These are phyloP conservation scores for Bambusicola thoracicus DNA, from an alignment of 2,113 vertebrate genomes.

Conservation along the genomic window DNA sequence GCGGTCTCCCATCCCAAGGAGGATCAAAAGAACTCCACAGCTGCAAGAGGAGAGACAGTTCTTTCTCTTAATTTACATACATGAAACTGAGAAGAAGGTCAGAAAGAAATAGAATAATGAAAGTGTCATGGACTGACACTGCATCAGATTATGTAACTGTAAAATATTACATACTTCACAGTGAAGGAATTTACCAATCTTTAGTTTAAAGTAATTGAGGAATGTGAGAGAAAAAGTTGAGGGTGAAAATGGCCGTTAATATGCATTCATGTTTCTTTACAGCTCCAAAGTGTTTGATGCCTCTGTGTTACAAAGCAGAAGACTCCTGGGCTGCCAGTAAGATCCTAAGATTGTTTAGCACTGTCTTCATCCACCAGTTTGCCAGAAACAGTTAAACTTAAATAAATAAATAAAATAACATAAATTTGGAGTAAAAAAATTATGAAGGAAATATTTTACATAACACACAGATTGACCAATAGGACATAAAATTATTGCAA, in stretches of 20 bases:
- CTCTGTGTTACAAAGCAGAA: neutral
- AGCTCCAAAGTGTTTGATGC: neutral
- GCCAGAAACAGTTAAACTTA: neutral
- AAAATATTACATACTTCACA: slow-evolving; percentile 32
- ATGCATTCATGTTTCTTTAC: slow-evolving; percentile 14
- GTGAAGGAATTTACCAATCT: neutral
- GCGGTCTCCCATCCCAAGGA: accelerated
- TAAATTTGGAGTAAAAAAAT: neutral
- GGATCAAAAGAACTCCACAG: neutral
- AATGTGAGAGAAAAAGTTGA: neutral
- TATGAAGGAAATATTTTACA: neutral
- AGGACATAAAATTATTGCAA: neutral
- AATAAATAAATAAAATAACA: neutral
- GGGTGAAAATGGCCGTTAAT: slow-evolving; percentile 5
- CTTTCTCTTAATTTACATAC: slow-evolving; percentile 12
- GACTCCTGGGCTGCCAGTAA: neutral
- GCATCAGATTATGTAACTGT: slow-evolving; percentile 12
- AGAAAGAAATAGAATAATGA: slow-evolving; percentile 12
- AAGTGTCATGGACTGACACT: slow-evolving; percentile 14
- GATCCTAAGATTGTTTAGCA: neutral
- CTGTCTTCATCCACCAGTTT: neutral
- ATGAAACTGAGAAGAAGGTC: neutral
- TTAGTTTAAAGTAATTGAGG: slow-evolving; percentile 30
- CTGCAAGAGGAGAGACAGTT: neutral
- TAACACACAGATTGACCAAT: neutral